Conservation (phyloP, 2,113 vertebrate species). For the Hippocampus comes region DNA sequence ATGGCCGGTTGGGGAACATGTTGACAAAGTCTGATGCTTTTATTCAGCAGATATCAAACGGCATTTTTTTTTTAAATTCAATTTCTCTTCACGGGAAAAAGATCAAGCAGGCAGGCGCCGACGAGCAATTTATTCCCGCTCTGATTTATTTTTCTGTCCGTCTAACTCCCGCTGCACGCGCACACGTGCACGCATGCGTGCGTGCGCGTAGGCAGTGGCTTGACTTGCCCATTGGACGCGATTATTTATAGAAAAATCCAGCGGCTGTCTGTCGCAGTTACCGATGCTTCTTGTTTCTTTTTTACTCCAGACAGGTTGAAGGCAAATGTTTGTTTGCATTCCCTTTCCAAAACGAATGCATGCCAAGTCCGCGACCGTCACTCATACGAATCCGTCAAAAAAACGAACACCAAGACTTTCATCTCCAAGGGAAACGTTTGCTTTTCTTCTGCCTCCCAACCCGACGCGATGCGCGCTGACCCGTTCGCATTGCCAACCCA, state of each 20-base stretch:
- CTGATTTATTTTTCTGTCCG: slow-evolving; percentile 54
- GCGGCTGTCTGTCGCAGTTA: slow-evolving; percentile 33
- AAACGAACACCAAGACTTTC: not conserved
- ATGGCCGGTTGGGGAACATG: slow-evolving; percentile 36
- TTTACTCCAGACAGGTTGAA: not conserved
- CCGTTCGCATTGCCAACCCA: not conserved
- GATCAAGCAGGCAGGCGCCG: slow-evolving; percentile 51
- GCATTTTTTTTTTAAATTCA: slow-evolving; percentile 27
- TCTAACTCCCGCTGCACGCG: slow-evolving; percentile 21
- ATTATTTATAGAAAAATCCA: slow-evolving; percentile 52
- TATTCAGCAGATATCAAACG: slow-evolving; percentile 71
- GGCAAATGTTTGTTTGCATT: not conserved
- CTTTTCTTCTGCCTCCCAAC: not conserved
- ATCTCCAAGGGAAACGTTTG: not conserved
- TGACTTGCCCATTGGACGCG: slow-evolving; percentile 23
- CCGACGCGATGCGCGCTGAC: not conserved
- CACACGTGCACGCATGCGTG: not conserved
- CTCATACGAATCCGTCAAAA: not conserved
- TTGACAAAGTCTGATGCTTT: slow-evolving; percentile 72
- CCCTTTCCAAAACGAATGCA: not conserved
- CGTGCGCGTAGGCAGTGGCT: not conserved
- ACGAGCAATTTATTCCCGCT: slow-evolving; percentile 52
- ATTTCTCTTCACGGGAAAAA: slow-evolving; percentile 60
- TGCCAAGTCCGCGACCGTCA: not conserved
- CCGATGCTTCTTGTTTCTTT: not conserved